These are phyloP conservation scores for Melanocharis versteri DNA, from an alignment of 2,113 vertebrate species.

Conservation along the genomic window DNA sequence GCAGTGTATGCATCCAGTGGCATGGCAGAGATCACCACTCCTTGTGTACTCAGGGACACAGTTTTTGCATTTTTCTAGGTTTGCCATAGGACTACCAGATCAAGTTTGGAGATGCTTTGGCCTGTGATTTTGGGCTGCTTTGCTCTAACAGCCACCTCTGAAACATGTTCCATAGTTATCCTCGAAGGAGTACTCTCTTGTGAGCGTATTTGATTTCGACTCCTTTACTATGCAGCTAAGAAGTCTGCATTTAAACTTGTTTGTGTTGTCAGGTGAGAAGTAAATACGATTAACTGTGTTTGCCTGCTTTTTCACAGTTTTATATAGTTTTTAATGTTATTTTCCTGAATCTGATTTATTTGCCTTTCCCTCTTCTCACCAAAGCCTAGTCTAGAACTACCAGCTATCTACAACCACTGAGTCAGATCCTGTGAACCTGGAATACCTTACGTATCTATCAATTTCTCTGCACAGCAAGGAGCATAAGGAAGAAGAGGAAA, in stretches of 20 bases:
- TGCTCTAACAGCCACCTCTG: neutral
- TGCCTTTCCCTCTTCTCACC: neutral
- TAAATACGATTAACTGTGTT: neutral
- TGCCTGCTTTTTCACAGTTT: neutral
- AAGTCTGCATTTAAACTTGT: neutral
- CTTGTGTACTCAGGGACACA: rapidly evolving
- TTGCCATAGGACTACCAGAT: rapidly evolving
- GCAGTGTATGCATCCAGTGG: neutral
- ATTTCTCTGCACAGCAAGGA: neutral
- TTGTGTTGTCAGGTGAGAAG: neutral
- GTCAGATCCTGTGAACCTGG: neutral
- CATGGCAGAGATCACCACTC: neutral
- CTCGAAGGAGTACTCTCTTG: neutral
- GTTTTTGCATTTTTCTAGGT: neutral
- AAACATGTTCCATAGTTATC: neutral
- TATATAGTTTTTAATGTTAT: neutral
- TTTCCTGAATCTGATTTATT: neutral
- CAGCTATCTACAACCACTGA: neutral
- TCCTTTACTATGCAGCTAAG: neutral
- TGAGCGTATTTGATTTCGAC: neutral
- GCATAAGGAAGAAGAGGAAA: neutral
- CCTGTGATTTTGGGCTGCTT: neutral
- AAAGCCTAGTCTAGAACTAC: neutral
- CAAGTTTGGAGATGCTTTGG: neutral
- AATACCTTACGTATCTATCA: rapidly evolving